phyloP scores from a whole-genome alignment of 2,888 invertebrate species.

The Notocelia uddmanniana region DNA sequence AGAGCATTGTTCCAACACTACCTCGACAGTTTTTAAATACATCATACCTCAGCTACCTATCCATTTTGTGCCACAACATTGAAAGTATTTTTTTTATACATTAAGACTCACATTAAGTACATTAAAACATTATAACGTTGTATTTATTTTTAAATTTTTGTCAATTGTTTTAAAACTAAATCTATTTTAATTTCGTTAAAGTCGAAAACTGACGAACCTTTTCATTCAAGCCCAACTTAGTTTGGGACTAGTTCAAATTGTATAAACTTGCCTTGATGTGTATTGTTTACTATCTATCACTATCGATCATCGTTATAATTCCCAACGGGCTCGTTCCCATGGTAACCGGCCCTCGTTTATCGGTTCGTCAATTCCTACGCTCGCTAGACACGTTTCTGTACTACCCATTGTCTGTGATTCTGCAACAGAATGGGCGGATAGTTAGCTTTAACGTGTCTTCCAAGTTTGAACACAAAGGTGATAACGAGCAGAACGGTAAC shows the following conservation, averaged over 20 bases:
- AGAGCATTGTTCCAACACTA: too few species aligned
- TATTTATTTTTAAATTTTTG: too few species aligned
- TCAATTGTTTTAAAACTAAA: too few species aligned
- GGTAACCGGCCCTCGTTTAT: conserved; percentile 6
- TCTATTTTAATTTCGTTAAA: too few species aligned
- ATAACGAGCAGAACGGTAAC: neutral
- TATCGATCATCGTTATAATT: conserved; percentile 18
- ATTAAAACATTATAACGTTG: too few species aligned
- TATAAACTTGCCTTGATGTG: neutral
- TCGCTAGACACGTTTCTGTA: conserved; percentile 7
- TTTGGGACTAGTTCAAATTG: neutral
- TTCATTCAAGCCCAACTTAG: neutral
- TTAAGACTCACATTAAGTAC: too few species aligned
- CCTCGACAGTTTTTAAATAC: too few species aligned
- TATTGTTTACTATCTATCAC: neutral
- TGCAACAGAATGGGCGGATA: neutral
- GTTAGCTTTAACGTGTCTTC: conserved; percentile 13
- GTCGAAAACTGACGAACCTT: too few species aligned
- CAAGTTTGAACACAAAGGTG: conserved; percentile 5
- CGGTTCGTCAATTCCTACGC: conserved; percentile 27
- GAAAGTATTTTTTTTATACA: too few species aligned
- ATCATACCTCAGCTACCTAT: too few species aligned
- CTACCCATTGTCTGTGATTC: neutral
- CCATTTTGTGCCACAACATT: too few species aligned
- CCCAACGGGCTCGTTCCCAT: conserved; percentile 12